Base-by-base conservation (phyloP, 2,888 invertebrate genomes). In the Panorpa germanica region DNA sequence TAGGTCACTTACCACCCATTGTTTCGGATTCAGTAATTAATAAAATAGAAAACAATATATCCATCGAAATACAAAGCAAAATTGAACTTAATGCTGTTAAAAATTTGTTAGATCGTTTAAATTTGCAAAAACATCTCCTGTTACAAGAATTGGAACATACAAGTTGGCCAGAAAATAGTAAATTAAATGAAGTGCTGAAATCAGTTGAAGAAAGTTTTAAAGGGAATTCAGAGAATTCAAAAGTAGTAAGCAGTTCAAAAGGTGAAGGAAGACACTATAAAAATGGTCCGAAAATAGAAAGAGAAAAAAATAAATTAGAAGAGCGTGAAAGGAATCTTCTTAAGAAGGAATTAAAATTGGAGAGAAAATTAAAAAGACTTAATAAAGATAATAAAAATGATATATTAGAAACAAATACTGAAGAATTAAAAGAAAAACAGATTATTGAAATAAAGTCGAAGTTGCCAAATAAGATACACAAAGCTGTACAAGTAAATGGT, bases 41-140 rank as follows among this genome's bases (percentile, higher is more conserved):
- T 9, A 11, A 15, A 15, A 13, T 17, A 3, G 10, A 27, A 6
- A 15, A 22, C 4, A 4, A 24, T 3, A 30, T 17, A 30, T 23
- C 21, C 2, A 32, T 11, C n/a, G 11, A 11, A 3, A 27, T 12
- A 8, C 22, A 23, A 20, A 13, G 24, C 10, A 21, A 12, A 4
- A 4, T 4, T 11, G 25, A 29, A 16, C 13, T 29, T 14, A 33
- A 29, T 18, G 25, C 21, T 20, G 25, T 3, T 17, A 12, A 22
- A 29, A 26, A 44, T 10, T 40, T 56, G 27, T 35, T 57, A 15
- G 43, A 44, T 22, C 45, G 45, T 22, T 42, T 57, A 14, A 48
- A 50, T 31, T 32, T 41, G 11, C 54, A 56, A 37, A 50, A 51
- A 31, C 44, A 49, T 15, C 44, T 52, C 32, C 40, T 56, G 10